phyloP scores from a whole-genome alignment of 2,888 invertebrate species.

The Podabrus alpinus region DNA sequence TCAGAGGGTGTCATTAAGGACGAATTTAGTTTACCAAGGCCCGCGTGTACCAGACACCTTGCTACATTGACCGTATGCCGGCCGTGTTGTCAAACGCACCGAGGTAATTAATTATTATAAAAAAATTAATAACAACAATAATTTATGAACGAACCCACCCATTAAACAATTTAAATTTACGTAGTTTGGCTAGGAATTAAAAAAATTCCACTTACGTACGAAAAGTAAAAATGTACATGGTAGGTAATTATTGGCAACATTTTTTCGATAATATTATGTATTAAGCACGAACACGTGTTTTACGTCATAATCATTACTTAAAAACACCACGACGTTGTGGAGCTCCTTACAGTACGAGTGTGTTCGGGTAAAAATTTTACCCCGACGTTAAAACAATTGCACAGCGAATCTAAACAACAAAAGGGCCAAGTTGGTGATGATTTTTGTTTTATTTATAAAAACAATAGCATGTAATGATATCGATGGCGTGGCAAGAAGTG shows the following conservation, averaged over 20 bases:
- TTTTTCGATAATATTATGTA: background rate
- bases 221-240: background rate
- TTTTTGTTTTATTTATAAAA: background rate
- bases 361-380: background rate
- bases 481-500: slow-evolving; percentile 44
- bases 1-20: slow-evolving; percentile 25
- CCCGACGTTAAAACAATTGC: background rate
- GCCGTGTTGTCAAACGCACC: slow-evolving; percentile 16
- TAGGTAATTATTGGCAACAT: background rate
- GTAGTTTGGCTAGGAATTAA: background rate
- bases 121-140: background rate
- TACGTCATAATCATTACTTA: background rate
- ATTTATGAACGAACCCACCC: background rate
- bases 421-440: background rate
- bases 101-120: slow-evolving; percentile 18
- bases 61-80: slow-evolving; percentile 41
- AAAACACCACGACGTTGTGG: background rate
- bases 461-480: slow-evolving; percentile 6
- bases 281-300: background rate
- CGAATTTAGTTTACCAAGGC: slow-evolving; percentile 28
- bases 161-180: too few species aligned
- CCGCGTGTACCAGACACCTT: slow-evolving; percentile 42
- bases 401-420: background rate
- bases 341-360: background rate
- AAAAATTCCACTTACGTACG: background rate